Evolutionary conservation across 1,140 invertebrate genomes (phyloP), one percentile per base, ranked within the genome.

Genomic region (Drosophila biarmipes): DNA sequence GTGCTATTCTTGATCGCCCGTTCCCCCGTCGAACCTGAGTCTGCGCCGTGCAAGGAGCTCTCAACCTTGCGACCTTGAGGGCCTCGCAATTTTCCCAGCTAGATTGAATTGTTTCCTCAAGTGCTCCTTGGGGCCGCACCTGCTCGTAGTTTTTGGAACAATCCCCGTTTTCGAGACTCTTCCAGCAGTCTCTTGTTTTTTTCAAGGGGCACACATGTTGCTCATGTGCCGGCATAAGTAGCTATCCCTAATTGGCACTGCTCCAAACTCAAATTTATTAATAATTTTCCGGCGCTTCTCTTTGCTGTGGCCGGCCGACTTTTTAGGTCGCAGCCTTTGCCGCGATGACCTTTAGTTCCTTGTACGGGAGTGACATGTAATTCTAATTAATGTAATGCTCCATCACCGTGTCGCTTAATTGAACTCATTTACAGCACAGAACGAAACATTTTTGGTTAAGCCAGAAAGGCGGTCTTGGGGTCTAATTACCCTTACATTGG

Each of bases 371-470:
- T n/a, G 45, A 58, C 73, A 45, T 37, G 69, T 68, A 68, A 46
- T 78, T 81, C 51, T 82, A 86, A 86, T 87, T 82, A 87, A 86
- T 63, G 73, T 76, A 74, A 73, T 71, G 51, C 58, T 68, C 57
- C 43, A 45, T 64, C 54, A 77, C 55, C 67, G 67, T 77, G 55
- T 59, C 57, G 48, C 48, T 42, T 79, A 76, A 76, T 76, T 76
- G 73, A 76, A 76, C 62, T 76, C 59, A 49, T 74, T 57, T 51
- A 38, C 46, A 35, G 29, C 35, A 49, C 59, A 17, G 6, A 45
- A 45, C 43, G 43, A 19, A n/a, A n/a, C 40, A 45, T 48, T 45
- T 58, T 55, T 62, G 48, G 31, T 45, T 40, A 34, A 51, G 31
- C 56, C 54, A 46, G 21, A 45, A 59, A 57, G 54, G 61, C 46